Conservation (phyloP, 2,797 vertebrate species). For the Sebastes trivittatus region DNA sequence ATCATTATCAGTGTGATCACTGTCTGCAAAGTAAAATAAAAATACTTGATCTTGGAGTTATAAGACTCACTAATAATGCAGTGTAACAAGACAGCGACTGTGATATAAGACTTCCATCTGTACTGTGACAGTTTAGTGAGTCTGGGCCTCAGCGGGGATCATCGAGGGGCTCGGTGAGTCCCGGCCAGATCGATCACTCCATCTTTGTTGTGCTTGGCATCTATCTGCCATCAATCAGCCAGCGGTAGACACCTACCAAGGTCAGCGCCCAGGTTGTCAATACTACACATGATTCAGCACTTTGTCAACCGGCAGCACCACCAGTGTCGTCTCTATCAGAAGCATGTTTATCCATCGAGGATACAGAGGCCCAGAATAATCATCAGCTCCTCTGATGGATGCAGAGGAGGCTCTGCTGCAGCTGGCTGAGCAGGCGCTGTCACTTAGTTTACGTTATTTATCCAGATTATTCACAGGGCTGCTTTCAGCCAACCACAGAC, state of each 20-base stretch:
- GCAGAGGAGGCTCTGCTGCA: slow-evolving; percentile 37
- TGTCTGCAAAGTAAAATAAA: neutral
- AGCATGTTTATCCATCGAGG: slow-evolving; percentile 11
- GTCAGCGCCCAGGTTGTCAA: slow-evolving; percentile 55
- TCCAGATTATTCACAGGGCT: slow-evolving; percentile 44
- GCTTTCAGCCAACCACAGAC: slow-evolving; percentile 20
- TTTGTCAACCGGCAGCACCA: slow-evolving; percentile 32
- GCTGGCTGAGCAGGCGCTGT: slow-evolving; percentile 18
- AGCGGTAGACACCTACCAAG: slow-evolving; percentile 52
- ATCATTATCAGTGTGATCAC: neutral
- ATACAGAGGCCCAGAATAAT: slow-evolving; percentile 31
- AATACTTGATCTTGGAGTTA: neutral
- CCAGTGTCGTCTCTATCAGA: slow-evolving; percentile 17
- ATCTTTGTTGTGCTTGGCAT: slow-evolving; percentile 54
- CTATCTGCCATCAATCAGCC: slow-evolving; percentile 63
- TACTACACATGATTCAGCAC: slow-evolving; percentile 50
- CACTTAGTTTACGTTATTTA: slow-evolving; percentile 51
- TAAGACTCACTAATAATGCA: neutral
- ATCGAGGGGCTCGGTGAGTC: slow-evolving; percentile 13
- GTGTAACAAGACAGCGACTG: neutral
- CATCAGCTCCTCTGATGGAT: slow-evolving; percentile 42
- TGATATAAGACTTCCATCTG: slow-evolving; percentile 1
- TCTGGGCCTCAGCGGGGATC: slow-evolving; percentile 1
- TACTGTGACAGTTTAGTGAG: neutral
- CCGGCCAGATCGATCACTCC: slow-evolving; percentile 40